Evolutionary conservation across 1,140 invertebrate genomes (phyloP).

Genomic region (Akabosia matsudoensis): DNA sequence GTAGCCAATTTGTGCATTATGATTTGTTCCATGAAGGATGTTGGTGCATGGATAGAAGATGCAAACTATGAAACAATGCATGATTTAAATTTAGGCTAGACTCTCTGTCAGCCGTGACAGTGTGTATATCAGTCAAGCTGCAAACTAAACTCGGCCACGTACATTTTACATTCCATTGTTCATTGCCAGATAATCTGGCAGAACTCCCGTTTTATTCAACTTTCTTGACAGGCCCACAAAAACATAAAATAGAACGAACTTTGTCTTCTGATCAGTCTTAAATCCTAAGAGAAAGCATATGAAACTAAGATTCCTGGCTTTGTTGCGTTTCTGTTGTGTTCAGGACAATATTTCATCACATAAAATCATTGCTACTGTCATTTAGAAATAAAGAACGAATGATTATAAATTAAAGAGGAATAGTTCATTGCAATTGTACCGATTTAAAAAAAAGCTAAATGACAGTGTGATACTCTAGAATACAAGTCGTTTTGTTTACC

Average conservation of each 20-base stretch:
- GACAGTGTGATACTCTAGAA: neutral
- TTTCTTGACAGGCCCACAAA: neutral
- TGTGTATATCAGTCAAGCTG: neutral
- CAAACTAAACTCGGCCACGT: neutral
- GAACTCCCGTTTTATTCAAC: constrained; percentile 9
- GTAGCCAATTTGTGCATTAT: neutral
- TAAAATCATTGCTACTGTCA: too few species aligned
- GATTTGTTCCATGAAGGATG: neutral
- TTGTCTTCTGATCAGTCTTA: neutral
- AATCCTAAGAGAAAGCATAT: too few species aligned
- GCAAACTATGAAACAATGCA: too few species aligned
- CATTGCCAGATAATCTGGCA: neutral
- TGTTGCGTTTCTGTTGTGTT: too few species aligned
- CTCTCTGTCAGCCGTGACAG: too few species aligned
- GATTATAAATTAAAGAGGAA: too few species aligned
- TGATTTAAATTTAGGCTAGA: too few species aligned
- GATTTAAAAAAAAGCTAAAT: too few species aligned
- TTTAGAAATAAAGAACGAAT: too few species aligned
- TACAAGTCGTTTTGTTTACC: neutral
- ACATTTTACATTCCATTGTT: neutral
- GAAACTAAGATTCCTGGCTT: too few species aligned
- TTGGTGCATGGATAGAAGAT: too few species aligned
- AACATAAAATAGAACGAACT: neutral
- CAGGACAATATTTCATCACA: constrained; percentile 4
- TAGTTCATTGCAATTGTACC: too few species aligned